These are phyloP conservation scores for Setophaga petechia DNA, from an alignment of 2,113 vertebrate species.

Conservation along the genomic window DNA sequence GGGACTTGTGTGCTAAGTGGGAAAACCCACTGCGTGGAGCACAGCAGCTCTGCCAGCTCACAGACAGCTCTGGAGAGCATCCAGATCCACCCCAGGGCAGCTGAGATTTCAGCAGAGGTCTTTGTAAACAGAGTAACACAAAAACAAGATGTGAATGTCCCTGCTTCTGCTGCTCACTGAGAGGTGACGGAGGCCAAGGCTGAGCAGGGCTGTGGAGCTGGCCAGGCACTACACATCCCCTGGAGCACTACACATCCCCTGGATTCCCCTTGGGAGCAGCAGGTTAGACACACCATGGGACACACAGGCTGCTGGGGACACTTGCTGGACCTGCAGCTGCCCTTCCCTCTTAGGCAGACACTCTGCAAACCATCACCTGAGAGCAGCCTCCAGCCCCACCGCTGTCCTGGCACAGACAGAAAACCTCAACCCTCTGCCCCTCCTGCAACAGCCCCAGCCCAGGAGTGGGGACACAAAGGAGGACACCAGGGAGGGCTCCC, in stretches of 20 bases:
- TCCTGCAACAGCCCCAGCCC: background rate
- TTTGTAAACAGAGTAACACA: background rate
- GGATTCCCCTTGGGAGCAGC: background rate
- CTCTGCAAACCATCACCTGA: background rate
- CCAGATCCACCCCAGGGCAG: conserved; percentile 3
- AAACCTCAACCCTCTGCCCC: background rate
- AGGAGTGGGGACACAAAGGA: background rate
- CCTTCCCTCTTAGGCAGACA: background rate
- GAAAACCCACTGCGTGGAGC: background rate
- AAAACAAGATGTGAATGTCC: background rate
- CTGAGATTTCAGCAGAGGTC: background rate
- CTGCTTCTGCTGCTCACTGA: background rate
- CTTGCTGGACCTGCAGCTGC: background rate
- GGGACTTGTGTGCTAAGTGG: background rate
- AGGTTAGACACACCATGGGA: background rate
- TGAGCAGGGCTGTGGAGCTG: background rate
- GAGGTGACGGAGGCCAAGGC: background rate
- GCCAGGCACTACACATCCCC: background rate
- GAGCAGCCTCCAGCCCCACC: background rate
- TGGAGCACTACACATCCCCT: background rate
- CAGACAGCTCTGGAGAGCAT: background rate
- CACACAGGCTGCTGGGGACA: background rate
- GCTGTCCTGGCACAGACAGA: rapidly evolving
- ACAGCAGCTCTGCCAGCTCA: background rate
- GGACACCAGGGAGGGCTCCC: background rate